These are phyloP conservation scores for Ptilonorhynchus violaceus DNA, from an alignment of 2,113 vertebrate genomes.

Conservation along the genomic window DNA sequence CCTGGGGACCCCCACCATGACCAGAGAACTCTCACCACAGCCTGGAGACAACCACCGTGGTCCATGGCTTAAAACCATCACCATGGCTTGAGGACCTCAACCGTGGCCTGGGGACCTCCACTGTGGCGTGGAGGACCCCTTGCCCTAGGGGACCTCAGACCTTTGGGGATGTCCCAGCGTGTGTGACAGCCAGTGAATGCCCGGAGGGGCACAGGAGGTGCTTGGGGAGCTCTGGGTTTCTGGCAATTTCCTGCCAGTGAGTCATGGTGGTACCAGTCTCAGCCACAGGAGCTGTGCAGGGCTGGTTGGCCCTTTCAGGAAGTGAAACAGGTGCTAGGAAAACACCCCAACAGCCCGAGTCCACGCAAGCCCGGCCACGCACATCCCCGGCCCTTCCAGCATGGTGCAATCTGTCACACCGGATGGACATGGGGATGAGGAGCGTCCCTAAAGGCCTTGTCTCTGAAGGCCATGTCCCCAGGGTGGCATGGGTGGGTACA, in stretches of 20 bases:
- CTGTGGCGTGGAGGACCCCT: background rate
- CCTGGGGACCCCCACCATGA: background rate
- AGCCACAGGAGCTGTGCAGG: rapidly evolving
- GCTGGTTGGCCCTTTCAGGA: background rate
- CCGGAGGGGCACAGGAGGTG: background rate
- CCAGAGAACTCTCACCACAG: no score
- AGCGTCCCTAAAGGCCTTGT: rapidly evolving
- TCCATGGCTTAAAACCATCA: no score
- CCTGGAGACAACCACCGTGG: no score
- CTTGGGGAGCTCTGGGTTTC: background rate
- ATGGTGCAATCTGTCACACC: background rate
- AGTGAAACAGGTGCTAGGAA: background rate
- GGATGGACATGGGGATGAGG: rapidly evolving
- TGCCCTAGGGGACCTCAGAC: background rate
- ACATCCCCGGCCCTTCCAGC: background rate
- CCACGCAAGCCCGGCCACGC: background rate
- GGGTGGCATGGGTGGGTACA: rapidly evolving
- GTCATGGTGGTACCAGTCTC: background rate
- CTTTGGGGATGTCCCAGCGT: rapidly evolving
- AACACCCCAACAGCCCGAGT: background rate
- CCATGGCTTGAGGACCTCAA: no score
- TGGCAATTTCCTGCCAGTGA: background rate
- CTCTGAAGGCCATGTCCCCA: background rate
- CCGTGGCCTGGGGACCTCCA: background rate
- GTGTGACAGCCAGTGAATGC: rapidly evolving